Evolutionary conservation across 1,140 invertebrate species (phyloP), one percentile per base, ranked within the genome.

Genomic region (Agrypnia vestita): DNA sequence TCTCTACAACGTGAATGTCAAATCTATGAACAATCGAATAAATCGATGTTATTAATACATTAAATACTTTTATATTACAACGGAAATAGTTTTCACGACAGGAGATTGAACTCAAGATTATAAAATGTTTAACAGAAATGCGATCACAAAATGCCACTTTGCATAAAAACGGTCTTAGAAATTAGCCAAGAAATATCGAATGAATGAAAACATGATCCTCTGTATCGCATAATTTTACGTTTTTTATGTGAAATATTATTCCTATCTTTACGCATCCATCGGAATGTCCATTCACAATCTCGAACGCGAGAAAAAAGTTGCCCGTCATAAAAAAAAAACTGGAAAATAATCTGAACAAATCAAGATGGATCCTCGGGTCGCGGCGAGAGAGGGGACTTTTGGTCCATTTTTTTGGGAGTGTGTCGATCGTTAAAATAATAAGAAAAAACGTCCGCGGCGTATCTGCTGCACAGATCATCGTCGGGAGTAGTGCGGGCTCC

Each of bases 381-480:
- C 53, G 7, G 0, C n/a, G 44, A 35, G 11, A 21, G 67, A 71
- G 19, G 15, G 55, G 21, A 64, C 25, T 71, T 51, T 17, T 17
- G 49, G 49, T 51, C 67, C 67, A 47, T 71, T 35, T 35, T 35
- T 35, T 35, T 35, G 25, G 67, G 47, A 71, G 67, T 71, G 67
- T 71, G 67, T 47, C 67, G 17, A 49, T 53, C 67, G 67, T 71
- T 71, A 71, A 69, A 71, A 51, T 51, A 71, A 49, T 25, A 51
- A 15, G n/a, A 74, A 74, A 69, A 69, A 69, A 74, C 44, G 71
- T 56, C 47, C 13, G 44, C 78, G 44, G 17, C 71, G 77, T 79
- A 83, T 83, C 82, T 83, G 82, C 72, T 83, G 67, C 53, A 72
- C 73, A 83, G 82, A 83, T 83, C 81, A 83, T 25, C 79, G 76